Base-by-base conservation (phyloP, 2,888 invertebrate genomes). In the Cryptocephalus primarius region DNA sequence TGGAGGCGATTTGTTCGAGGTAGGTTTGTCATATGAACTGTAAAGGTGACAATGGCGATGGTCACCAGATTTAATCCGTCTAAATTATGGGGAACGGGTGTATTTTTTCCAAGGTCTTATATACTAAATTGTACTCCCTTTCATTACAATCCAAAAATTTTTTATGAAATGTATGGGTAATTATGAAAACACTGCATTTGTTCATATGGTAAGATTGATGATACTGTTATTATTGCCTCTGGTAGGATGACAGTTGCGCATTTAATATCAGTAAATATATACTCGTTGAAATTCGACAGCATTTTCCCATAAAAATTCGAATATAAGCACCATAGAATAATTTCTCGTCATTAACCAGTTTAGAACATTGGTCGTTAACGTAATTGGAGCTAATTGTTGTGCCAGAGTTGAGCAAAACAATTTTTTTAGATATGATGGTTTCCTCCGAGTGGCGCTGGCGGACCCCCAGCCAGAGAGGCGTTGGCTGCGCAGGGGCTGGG, bases 401-500 rank as follows among this genome's bases (percentile, higher is more conserved):
- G n/a, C 12, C 6, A 11, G 36, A 11, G 4, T 36, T 6, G 36
- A 36, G 6, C 4, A 36, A 9, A 34, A 34, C 9, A 34, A 14
- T 33, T 40, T 40, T 50, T 47, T 86, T 63, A 85, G 87, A 40
- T 94, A 89, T 61, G 86, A 88, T 32, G 99, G 97, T 0, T 99
- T 92, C 68, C 73, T 97, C 48, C 80, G 99, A 44, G 92, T 97
- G 9, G 95, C 96, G 1, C 79, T 99, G 46, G 95, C 97, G 1
- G 99, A 99, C 72, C 97, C 99, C 0, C 82, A 94, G 62, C 90
- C 94, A 0, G 99, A 99, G 65, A 79, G 96, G 14, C 82, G 93
- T 39, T 99, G 96, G 88, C 88, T 91, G 70, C 83, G 99, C 10
- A 82, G 97, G 42, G 99, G 96, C 38, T 99, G 97, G 97, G 94